phyloP scores from a whole-genome alignment of 2,113 vertebrate genomes.

The Halcyon senegalensis region DNA sequence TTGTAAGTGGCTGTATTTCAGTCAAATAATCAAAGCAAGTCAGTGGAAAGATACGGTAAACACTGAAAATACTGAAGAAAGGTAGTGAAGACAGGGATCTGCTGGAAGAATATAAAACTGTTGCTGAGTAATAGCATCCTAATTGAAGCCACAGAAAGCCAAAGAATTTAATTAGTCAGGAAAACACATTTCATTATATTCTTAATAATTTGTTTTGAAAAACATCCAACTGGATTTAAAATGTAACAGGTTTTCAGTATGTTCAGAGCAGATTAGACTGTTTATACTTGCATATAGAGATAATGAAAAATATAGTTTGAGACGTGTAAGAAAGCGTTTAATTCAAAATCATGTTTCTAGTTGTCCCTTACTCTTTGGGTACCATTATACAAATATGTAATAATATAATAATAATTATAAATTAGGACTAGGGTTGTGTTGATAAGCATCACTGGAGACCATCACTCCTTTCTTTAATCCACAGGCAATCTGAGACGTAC shows the following conservation, averaged over 20 bases:
- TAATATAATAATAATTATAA: not conserved
- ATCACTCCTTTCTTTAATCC: not conserved
- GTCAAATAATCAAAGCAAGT: not conserved
- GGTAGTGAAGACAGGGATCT: not conserved
- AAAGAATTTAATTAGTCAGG: conserved; percentile 45
- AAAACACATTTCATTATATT: conserved; percentile 42
- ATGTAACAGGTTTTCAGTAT: conserved; percentile 28
- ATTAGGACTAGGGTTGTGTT: not conserved
- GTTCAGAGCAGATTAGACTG: conserved; percentile 40
- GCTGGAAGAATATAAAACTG: not conserved
- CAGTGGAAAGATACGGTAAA: not conserved
- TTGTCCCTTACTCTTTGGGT: not conserved
- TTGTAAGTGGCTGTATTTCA: not conserved
- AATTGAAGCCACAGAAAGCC: conserved; percentile 28
- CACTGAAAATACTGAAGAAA: not conserved
- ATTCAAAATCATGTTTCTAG: not conserved
- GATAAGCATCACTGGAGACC: not conserved
- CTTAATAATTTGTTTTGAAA: conserved; percentile 61
- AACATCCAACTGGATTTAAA: conserved; percentile 35
- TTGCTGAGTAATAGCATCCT: conserved; percentile 50
- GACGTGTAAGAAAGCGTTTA: conserved; percentile 23
- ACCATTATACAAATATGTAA: not conserved
- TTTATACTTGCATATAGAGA: conserved; percentile 52
- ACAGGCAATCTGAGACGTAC: not conserved
- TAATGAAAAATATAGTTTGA: conserved; percentile 56